These are phyloP conservation scores for Rugalucina vietnamica DNA, from an alignment of 2,888 invertebrate genomes.

Conservation along the genomic window DNA sequence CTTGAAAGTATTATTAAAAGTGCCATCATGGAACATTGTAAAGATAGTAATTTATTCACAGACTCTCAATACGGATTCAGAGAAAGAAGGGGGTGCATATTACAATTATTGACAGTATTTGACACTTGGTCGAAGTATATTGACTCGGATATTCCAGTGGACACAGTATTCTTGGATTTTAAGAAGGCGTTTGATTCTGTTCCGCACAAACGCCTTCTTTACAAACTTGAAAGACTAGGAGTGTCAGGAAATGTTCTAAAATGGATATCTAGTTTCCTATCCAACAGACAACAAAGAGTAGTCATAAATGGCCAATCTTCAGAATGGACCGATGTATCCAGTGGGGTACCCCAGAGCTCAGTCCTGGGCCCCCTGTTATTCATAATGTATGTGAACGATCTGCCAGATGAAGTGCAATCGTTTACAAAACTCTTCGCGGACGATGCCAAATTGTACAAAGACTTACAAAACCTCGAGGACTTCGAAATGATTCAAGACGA, in stretches of 20 bases:
- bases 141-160: neutral
- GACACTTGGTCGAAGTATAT: neutral
- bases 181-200: slow-evolving; percentile 17
- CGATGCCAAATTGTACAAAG: neutral
- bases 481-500: slow-evolving; percentile 15
- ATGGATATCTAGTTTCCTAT: neutral
- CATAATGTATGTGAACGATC: neutral
- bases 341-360: slow-evolving; percentile 15
- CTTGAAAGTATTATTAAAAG: neutral
- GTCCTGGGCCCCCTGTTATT: slow-evolving; percentile 18
- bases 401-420: neutral
- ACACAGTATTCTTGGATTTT: neutral
- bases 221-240: neutral
- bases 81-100: neutral
- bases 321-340: slow-evolving; percentile 11
- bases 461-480: neutral
- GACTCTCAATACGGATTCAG: slow-evolving; percentile 2
- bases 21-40: neutral
- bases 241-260: neutral
- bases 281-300: neutral
- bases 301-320: neutral
- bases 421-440: neutral
- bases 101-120: slow-evolving; percentile 14
- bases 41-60: neutral
- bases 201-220: neutral